phyloP scores from a whole-genome alignment of 2,113 vertebrate genomes.

The Arothron firmamentum region DNA sequence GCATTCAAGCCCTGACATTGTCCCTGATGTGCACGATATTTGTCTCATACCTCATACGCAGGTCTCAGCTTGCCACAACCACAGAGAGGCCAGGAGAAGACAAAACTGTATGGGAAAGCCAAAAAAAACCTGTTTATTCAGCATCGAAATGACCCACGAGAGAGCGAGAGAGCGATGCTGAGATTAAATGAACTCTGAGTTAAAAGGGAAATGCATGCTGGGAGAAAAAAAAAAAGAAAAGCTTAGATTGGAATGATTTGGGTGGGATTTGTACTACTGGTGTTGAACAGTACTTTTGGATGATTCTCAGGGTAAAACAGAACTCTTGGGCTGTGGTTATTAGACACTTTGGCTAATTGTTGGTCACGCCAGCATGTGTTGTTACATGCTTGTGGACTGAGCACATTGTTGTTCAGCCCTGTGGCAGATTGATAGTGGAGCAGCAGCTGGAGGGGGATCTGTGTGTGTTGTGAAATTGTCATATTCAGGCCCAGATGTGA shows the following conservation, averaged over 20 bases:
- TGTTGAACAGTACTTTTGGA: constrained; percentile 6
- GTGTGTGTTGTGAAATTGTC: constrained; percentile 16
- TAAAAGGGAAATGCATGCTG: constrained; percentile 4
- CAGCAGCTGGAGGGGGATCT: constrained; percentile 39
- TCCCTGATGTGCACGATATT: constrained; percentile 21
- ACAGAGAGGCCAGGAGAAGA: constrained; percentile 20
- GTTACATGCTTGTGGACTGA: constrained; percentile 54
- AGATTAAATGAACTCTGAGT: constrained; percentile 25
- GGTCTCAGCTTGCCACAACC: constrained; percentile 49
- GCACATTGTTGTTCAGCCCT: constrained; percentile 33
- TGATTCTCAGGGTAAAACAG: constrained; percentile 11
- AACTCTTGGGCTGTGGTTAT: neutral
- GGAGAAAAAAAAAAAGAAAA: constrained; percentile 20
- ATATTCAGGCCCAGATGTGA: constrained; percentile 50
- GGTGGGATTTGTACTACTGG: constrained; percentile 21
- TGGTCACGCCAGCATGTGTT: constrained; percentile 42
- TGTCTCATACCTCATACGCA: constrained; percentile 17
- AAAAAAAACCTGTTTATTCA: constrained; percentile 7
- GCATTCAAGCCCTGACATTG: constrained; percentile 31
- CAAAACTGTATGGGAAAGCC: neutral
- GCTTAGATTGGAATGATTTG: constrained; percentile 27
- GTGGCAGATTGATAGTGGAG: constrained; percentile 53
- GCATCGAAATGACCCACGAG: constrained; percentile 33
- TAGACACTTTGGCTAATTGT: constrained; percentile 6
- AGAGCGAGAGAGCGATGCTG: constrained; percentile 13